Conservation (phyloP, 35 echinoderm and acorn worm species). For the Hemicentrotus pulcherrimus region DNA sequence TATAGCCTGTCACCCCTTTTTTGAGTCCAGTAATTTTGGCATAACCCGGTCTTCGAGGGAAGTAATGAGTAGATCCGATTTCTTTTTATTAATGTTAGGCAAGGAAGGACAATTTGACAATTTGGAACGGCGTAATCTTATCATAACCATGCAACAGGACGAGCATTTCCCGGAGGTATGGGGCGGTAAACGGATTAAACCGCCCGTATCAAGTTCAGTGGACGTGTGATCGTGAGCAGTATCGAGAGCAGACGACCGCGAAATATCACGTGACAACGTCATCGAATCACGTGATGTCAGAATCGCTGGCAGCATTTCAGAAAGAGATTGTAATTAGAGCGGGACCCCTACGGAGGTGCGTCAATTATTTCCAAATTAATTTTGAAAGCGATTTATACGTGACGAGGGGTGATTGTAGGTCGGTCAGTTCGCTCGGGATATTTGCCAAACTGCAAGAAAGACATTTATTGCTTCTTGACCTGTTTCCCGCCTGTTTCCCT, state of each 20-base stretch:
- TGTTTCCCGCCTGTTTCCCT: too few species aligned
- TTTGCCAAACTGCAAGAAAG: not conserved
- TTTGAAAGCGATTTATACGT: not conserved
- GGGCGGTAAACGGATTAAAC: conserved; percentile 16
- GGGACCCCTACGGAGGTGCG: not conserved
- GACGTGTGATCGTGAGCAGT: too few species aligned
- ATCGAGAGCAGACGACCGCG: not conserved
- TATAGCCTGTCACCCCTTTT: not conserved
- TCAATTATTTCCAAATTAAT: not conserved
- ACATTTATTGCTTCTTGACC: not conserved
- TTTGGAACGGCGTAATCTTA: not conserved
- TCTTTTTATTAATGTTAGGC: not conserved
- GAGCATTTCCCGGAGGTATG: not conserved
- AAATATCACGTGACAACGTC: not conserved
- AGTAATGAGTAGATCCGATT: not conserved
- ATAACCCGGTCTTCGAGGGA: not conserved
- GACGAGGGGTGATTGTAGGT: not conserved
- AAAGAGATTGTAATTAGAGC: not conserved
- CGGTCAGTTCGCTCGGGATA: not conserved
- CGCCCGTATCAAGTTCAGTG: not conserved
- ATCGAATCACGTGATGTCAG: not conserved
- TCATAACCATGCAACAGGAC: not conserved
- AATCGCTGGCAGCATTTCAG: not conserved
- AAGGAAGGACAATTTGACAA: conserved; percentile 3
- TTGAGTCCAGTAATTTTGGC: not conserved